Conservation (phyloP, 2,113 vertebrate species). For the Thunnus thynnus region DNA sequence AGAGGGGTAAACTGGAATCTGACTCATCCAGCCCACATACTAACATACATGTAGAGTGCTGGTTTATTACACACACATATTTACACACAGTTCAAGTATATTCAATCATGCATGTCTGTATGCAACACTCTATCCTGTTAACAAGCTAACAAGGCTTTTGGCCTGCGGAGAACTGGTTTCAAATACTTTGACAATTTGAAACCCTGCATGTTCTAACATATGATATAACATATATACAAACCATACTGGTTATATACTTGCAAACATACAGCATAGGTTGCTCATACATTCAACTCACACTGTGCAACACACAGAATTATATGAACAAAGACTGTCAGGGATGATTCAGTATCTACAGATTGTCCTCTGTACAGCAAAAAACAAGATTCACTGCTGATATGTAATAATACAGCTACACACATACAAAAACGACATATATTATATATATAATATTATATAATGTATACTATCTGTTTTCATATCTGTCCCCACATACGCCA, state of each 20-base stretch:
- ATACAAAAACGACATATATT: neutral
- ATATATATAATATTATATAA: no score
- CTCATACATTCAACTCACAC: neutral
- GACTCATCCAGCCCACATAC: neutral
- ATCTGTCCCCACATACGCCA: slow-evolving; percentile 52
- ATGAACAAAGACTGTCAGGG: neutral
- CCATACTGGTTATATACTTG: neutral
- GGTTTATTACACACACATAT: neutral
- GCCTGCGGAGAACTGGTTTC: neutral
- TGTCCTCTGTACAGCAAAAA: slow-evolving; percentile 17
- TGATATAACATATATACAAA: neutral
- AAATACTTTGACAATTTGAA: neutral
- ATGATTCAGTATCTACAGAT: slow-evolving; percentile 9
- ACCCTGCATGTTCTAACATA: neutral
- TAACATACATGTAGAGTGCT: neutral
- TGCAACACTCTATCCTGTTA: neutral
- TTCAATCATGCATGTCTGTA: neutral
- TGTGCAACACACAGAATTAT: neutral
- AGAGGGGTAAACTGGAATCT: slow-evolving; percentile 5
- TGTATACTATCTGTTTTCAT: slow-evolving; percentile 48
- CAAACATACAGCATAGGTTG: neutral
- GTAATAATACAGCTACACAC: neutral
- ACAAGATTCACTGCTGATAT: neutral
- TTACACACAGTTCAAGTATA: neutral
- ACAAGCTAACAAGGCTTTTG: neutral